Percentiles rank a stretch among this genome's conserved stretches.
These are phyloP conservation scores for Fistularia commersonii DNA, from an alignment of 2,797 vertebrate species.

Conservation along the genomic window DNA sequence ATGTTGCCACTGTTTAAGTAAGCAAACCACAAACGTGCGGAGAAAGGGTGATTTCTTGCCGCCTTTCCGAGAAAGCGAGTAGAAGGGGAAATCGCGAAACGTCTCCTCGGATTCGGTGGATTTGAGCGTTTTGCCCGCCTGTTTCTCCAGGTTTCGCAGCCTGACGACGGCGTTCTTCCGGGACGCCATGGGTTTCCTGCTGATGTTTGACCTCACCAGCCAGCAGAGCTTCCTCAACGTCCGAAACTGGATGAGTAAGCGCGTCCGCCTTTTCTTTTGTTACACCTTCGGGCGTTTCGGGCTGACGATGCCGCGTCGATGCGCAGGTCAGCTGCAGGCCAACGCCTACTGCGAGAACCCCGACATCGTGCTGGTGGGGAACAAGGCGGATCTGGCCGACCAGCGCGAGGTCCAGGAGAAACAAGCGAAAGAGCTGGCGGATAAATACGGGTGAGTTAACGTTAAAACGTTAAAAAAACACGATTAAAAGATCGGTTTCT, in stretches of 20 bases:
- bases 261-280: neutral
- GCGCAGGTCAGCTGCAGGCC: constrained; percentile 91
- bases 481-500: neutral
- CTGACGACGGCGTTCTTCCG: constrained; percentile 95
- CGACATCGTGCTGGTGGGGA: constrained; percentile 92
- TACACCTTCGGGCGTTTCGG: neutral
- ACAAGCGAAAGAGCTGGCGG: constrained; percentile 90
- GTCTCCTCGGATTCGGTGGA: too few relatives aligned
- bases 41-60: too few relatives aligned
- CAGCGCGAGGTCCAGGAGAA: constrained; percentile 91
- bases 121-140: too few relatives aligned
- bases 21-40: too few relatives aligned
- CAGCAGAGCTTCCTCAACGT: constrained; percentile 97
- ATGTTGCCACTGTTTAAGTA: too few relatives aligned
- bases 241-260: constrained; percentile 98
- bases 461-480: too few relatives aligned
- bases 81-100: too few relatives aligned
- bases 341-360: constrained; percentile 97
- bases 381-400: constrained; percentile 90
- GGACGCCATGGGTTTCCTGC: constrained; percentile 93
- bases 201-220: constrained; percentile 96
- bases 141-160: constrained; percentile 89
- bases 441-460: constrained; percentile 89
- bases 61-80: too few relatives aligned
- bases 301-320: neutral